Evolutionary conservation across 2,888 invertebrate species (phyloP).

Genomic region (Drosophila falleni): DNA sequence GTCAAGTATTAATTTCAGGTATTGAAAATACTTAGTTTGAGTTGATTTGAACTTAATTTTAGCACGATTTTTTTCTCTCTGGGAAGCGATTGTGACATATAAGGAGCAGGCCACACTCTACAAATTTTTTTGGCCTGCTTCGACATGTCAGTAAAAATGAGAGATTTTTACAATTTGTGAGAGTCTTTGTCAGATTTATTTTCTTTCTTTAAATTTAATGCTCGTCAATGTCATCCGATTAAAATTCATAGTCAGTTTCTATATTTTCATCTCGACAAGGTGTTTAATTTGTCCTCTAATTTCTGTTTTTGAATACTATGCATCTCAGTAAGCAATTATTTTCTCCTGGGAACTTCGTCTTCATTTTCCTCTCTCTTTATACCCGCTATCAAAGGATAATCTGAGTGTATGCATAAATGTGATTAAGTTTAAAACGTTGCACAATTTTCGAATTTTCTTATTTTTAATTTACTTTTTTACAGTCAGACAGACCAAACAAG

Average conservation of each 20-base stretch:
- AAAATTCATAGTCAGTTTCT: neutral
- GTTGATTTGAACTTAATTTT: no score
- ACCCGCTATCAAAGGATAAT: slow-evolving; percentile 35
- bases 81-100: neutral
- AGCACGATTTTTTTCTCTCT: no score
- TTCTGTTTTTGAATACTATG: neutral
- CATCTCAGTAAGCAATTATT: slow-evolving; percentile 1
- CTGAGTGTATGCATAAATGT: slow-evolving; percentile 50
- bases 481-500: slow-evolving; percentile 22
- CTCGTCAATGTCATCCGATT: neutral
- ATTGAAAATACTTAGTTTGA: no score
- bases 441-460: slow-evolving; percentile 52
- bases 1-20: no score
- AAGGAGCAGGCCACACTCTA: slow-evolving; percentile 2
- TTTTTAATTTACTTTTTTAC: slow-evolving; percentile 28
- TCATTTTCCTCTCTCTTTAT: neutral
- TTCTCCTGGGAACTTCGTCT: neutral
- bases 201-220: neutral
- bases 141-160: neutral
- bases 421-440: slow-evolving; percentile 60
- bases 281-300: neutral
- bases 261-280: neutral
- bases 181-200: neutral
- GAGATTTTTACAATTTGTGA: neutral
- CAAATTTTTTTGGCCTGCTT: slow-evolving; percentile 3